These are phyloP conservation scores for Metopolophium dirhodum DNA, from an alignment of 1,140 invertebrate genomes.

Conservation along the genomic window DNA sequence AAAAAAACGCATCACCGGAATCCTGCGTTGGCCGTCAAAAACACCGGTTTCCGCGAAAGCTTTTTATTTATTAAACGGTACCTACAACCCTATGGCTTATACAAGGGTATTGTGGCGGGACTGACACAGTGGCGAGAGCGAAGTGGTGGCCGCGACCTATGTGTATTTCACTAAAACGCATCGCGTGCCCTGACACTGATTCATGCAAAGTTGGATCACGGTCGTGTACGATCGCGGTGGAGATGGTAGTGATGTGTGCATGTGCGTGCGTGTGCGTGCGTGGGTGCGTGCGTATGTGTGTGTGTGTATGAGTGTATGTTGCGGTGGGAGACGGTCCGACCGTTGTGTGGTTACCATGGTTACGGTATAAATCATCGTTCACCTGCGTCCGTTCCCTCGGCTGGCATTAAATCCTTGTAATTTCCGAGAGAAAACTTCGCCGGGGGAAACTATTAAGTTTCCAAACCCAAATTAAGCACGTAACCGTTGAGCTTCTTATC, in stretches of 20 bases:
- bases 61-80: neutral
- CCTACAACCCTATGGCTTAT: neutral
- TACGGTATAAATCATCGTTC: constrained; percentile 55
- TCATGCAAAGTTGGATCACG: neutral
- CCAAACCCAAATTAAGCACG: constrained; percentile 57
- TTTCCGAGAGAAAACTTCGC: constrained; percentile 56
- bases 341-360: constrained; percentile 50
- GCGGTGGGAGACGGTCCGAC: neutral
- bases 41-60: neutral
- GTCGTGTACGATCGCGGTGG: neutral
- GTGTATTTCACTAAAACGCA: neutral
- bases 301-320: neutral
- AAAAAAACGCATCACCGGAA: too few species aligned
- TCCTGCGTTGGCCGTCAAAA: neutral
- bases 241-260: neutral
- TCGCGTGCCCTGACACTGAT: neutral
- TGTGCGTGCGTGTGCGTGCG: neutral
- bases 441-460: constrained; percentile 56
- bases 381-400: constrained; percentile 53
- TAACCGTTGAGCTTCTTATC: constrained; percentile 57
- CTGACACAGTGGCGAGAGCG: neutral
- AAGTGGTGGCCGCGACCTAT: neutral
- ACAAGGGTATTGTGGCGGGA: neutral
- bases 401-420: constrained; percentile 55
- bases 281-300: too few species aligned